Base-by-base conservation (phyloP, 2,113 vertebrate species). In the Grammomys surdaster region DNA sequence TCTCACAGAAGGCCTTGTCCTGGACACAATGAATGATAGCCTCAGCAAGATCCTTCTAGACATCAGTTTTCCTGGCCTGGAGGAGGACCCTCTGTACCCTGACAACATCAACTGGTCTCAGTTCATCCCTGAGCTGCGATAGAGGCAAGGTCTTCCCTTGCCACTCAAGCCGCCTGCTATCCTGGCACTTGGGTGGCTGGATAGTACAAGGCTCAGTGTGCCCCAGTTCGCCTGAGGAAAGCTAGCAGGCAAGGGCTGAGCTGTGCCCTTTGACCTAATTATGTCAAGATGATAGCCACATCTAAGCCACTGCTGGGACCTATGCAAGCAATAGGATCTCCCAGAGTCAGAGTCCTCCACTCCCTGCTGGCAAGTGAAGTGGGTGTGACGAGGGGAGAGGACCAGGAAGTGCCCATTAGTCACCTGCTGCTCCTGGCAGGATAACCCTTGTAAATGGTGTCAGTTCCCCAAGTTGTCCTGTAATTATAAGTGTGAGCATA, bases 21-120 rank as follows among this genome's bases (percentile, higher is more conserved):
- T 99, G 95, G 99, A 99, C 94, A 99, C 99, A 2, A 98, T 99
- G 98, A 99, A 99, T 14, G 99, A 99, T 95, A 99, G 99, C 94
- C 98, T 99, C 93, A 99, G 99, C 98, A 99, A 99, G 98, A 99
- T 99, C 70, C 98, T 99, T 14, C 98, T 99, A 96, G 99, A 99
- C 97, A 98, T 99, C 92, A 99, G 99, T 98, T 99, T 99, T 97
- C 98, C 99, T 0, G 98, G 98, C 40, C 98, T 99, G 60, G 99
- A 99, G 36, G 99, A 99, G 46, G 99, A 99, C 73, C 99, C 99
- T 10, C 89, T 99, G 46, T 97, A 95, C 70, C 97, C 98, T 11
- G 98, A 98, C 26, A 99, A 98, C 12, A 98, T 99, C 94, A 99
- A 98, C 80, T 99, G 99, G 99, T 99, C 99, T 17, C 99, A 99